Evolutionary conservation across 2,113 vertebrate species (phyloP), one percentile per base, ranked within the genome.

Genomic region (Heterocephalus glaber): DNA sequence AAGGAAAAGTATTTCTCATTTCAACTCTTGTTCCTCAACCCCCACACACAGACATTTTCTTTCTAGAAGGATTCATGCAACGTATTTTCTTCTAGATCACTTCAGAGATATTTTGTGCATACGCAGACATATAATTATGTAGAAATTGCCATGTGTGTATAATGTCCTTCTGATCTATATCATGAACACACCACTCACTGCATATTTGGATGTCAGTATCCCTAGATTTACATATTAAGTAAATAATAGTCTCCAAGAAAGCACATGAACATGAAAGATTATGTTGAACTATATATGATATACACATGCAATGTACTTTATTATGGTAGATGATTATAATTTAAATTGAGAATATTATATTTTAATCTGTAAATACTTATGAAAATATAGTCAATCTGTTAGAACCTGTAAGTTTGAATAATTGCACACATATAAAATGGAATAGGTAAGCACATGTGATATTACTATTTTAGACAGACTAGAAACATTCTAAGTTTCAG

Each of bases 251-350:
- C 47, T 68, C 54, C 54, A 19, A 85, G n/a, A 41, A 82, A 56
- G 11, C 1, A 11, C 49, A 44, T 8, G 10, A 83, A 1, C 16
- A 41, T 72, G 58, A 66, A 89, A 4, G 11, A 65, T 61, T 70
- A n/a, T 13, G 14, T 72, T 94, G 61, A 1, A 86, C 52, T 30
- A 1, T 60, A 16, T 58, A 0, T 77, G 16, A 79, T 76, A 20
- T 38, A 19, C 77, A 33, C 61, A 33, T 52, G n/a, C 5, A 81
- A 47, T 74, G 72, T 52, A 52, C 0, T 16, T 92, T 5, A 49
- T 65, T 89, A 68, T 60, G 47, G 14, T 19, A 70, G 35, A 89
- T 16, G 13, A 70, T 92, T 84, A 54, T 92, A 60, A 85, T 54
- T 87, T 41, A 85, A 49, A 86, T 65, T 68, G 86, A 74, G 14